A percentile compares a stretch with the other conserved stretches of the same genome.
These are phyloP conservation scores for Sarcophaga peregrina DNA, from an alignment of 1,140 invertebrate genomes.

Conservation along the genomic window DNA sequence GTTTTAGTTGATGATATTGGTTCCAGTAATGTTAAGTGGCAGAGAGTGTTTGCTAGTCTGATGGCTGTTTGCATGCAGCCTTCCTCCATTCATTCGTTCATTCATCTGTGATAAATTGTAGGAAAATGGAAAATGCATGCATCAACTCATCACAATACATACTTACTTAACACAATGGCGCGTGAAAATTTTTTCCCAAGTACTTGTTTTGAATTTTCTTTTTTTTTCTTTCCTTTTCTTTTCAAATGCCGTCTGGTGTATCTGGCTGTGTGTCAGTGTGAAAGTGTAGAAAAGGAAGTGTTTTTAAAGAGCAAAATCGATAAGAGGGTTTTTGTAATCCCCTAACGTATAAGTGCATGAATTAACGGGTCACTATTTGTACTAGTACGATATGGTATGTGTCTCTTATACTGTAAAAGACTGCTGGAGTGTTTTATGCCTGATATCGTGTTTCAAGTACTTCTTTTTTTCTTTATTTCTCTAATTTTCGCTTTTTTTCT, in stretches of 20 bases:
- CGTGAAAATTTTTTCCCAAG: not conserved
- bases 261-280: not conserved
- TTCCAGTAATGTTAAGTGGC: too few species aligned
- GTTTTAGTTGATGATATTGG: too few species aligned
- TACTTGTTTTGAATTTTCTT: not conserved
- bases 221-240: not conserved
- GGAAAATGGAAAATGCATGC: not conserved
- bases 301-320: not conserved
- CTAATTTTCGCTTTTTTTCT: not conserved
- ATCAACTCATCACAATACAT: not conserved
- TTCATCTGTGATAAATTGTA: not conserved
- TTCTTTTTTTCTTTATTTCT: not conserved
- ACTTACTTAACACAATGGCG: not conserved
- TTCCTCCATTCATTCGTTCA: too few species aligned
- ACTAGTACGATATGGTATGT: too few species aligned
- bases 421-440: not conserved
- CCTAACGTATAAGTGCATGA: too few species aligned
- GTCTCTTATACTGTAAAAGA: not conserved
- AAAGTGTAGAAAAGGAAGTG: not conserved
- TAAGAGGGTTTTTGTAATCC: not conserved
- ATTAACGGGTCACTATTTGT: too few species aligned
- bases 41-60: not conserved
- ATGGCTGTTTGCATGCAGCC: too few species aligned
- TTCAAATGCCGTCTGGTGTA: not conserved
- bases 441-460: not conserved